A percentile compares a stretch with the other conserved stretches of the same genome.
Evolutionary conservation across 2,888 invertebrate species (phyloP).

Genomic region (Monochamus alternatus): DNA sequence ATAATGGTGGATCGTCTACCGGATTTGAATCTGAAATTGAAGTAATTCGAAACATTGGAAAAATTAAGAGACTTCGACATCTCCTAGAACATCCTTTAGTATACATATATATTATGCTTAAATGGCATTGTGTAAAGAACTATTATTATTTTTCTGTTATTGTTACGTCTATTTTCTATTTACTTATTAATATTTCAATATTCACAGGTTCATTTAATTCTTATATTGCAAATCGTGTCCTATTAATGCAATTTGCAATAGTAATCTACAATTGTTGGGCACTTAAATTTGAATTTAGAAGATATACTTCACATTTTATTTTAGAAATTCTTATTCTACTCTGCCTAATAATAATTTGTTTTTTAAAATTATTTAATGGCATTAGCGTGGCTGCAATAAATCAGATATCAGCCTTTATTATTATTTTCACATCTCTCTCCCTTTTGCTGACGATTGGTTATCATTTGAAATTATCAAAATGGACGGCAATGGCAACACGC

Average conservation of each 20-base stretch:
- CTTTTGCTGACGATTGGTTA: conserved; percentile 26
- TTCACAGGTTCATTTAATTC: not conserved
- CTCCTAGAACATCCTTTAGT: conserved; percentile 31
- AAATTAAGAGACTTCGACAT: conserved; percentile 14
- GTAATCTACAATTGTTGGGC: conserved; percentile 16
- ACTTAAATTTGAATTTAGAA: conserved; percentile 1
- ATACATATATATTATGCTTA: conserved; percentile 22
- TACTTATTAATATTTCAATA: not conserved
- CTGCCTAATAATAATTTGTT: not conserved
- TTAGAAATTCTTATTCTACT: conserved; percentile 20
- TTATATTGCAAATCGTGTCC: not conserved
- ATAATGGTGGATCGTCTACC: too few species aligned
- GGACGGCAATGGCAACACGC: conserved; percentile 32
- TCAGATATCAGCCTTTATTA: conserved; percentile 24
- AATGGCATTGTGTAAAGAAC: conserved; percentile 18
- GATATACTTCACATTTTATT: conserved; percentile 31
- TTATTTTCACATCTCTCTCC: conserved; percentile 22
- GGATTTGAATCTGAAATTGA: conserved; percentile 17
- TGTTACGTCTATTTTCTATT: conserved; percentile 14
- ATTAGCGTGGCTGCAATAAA: not conserved
- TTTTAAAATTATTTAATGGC: not conserved
- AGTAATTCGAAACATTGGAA: conserved; percentile 18
- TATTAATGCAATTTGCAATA: conserved; percentile 6
- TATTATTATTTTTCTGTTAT: conserved; percentile 26
- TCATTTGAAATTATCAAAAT: conserved; percentile 25